Base-by-base conservation (phyloP, 2,113 vertebrate genomes). In the Myodes glareolus region DNA sequence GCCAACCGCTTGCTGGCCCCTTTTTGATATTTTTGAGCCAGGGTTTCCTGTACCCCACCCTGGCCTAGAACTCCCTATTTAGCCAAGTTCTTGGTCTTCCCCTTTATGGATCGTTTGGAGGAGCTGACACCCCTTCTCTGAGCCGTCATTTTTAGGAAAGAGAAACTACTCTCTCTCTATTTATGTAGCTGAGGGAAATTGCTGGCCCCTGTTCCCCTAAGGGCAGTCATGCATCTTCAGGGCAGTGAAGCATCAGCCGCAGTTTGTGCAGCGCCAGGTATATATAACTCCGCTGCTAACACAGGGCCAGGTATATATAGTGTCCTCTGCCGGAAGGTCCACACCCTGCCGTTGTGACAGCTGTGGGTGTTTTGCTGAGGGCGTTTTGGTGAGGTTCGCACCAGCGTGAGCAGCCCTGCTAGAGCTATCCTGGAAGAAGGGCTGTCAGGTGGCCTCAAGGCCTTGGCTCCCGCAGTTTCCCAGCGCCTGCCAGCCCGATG, bases 181-280 rank as follows among this genome's bases (percentile, higher is more conserved):
- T 84, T 88, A 21, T 50, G 85, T 81, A 68, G 77, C 61, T 72
- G 47, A 21, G 39, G 3, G 45, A 80, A 88, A 73, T 33, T 58
- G 42, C 42, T 29, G 33, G 3, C 58, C 55, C 25, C 9, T 3
- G 21, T 25, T 27, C 67, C 45, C 33, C 12, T 8, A 33, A 65
- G 77, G 42, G 36, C 45, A 55, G 33, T n/a, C 75, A 0, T 8
- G 63, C 3, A 68, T 88, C 39, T 42, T n/a, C 9, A 55, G 72
- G 4, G 13, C 27, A 25, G 0, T 2, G 70, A 45, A 27, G 1
- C 65, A 0, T 21, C 2, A 25, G 33, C 3, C 4, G 23, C 33
- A 0, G 47, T 42, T 25, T 3, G 73, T 36, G 68, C 42, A 3
- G 88, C n/a, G n/a, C 13, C 78, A 61, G 55, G 25, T 63, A 63